Conservation (phyloP, 2,797 vertebrate genomes). For the Dryobates pubescens region DNA sequence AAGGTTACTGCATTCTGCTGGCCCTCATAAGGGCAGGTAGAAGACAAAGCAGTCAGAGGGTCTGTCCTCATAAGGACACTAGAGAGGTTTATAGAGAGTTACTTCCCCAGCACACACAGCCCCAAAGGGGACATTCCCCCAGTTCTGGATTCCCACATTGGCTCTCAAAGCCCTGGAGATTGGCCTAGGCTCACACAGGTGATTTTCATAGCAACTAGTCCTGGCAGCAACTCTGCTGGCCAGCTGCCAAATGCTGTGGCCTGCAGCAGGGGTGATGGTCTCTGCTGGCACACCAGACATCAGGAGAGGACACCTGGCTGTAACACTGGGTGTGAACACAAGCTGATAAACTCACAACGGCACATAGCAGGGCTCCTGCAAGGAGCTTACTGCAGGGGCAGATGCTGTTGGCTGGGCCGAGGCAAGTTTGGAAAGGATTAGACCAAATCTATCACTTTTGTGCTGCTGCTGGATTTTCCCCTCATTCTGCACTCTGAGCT, state of each 20-base stretch:
- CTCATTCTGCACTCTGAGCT: not conserved
- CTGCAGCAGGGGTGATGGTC: not conserved
- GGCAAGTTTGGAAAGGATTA: not conserved
- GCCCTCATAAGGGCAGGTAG: not conserved
- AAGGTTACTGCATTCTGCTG: not conserved
- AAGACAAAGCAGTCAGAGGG: not conserved
- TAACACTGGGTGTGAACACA: rapidly evolving
- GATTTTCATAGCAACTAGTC: not conserved
- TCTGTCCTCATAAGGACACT: not conserved
- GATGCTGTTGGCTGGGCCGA: rapidly evolving
- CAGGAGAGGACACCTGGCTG: not conserved
- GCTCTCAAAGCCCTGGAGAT: not conserved
- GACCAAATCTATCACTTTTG: not conserved
- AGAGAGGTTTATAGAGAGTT: not conserved
- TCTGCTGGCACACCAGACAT: not conserved
- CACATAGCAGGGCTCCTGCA: rapidly evolving
- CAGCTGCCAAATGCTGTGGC: not conserved
- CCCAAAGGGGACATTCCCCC: not conserved
- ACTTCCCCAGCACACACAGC: not conserved
- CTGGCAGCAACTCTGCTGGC: not conserved
- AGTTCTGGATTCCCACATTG: not conserved
- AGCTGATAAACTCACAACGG: not conserved
- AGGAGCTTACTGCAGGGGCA: not conserved
- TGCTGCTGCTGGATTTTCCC: not conserved
- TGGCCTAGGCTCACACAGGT: not conserved